phyloP scores from a whole-genome alignment of 2,113 vertebrate genomes.

The Chunga burmeisteri region DNA sequence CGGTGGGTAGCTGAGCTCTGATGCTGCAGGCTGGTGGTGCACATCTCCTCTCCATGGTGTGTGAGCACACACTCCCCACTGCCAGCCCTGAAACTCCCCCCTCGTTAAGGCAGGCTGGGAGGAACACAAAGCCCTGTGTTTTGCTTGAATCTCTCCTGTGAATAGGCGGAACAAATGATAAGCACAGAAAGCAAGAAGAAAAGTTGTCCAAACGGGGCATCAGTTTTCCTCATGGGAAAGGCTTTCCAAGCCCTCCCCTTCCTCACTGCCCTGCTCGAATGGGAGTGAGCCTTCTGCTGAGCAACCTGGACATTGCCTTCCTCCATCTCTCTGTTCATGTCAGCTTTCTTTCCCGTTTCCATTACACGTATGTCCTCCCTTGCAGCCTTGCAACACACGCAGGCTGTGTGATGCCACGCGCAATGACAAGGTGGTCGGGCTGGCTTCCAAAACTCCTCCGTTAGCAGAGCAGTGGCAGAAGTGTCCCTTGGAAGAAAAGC shows the following conservation, averaged over 20 bases:
- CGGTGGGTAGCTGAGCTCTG: not conserved
- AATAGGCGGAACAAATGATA: slow-evolving; percentile 56
- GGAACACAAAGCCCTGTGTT: slow-evolving; percentile 36
- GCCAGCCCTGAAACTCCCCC: slow-evolving; percentile 18
- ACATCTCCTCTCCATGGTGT: not conserved
- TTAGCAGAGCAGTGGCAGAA: not conserved
- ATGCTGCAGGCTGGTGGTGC: not conserved
- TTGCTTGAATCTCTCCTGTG: slow-evolving; percentile 43
- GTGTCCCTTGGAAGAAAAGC: not conserved
- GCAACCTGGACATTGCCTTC: not conserved
- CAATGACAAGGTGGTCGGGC: not conserved
- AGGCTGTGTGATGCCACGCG: not conserved
- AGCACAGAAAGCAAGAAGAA: slow-evolving; percentile 14
- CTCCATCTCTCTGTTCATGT: not conserved
- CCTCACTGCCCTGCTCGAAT: slow-evolving; percentile 39
- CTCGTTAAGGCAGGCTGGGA: slow-evolving; percentile 20
- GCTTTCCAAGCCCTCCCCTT: slow-evolving; percentile 41
- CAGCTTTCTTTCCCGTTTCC: not conserved
- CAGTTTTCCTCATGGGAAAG: slow-evolving; percentile 42
- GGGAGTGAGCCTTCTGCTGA: slow-evolving; percentile 1
- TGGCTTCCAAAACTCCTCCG: not conserved
- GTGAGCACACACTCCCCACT: slow-evolving; percentile 1
- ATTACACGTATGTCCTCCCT: not conserved
- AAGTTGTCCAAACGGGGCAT: slow-evolving; percentile 20
- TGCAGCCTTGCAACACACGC: not conserved